A percentile compares a stretch with the other conserved stretches of the same genome.
Conservation (phyloP, 2,113 vertebrate species). For the Tragelaphus buxtoni region DNA sequence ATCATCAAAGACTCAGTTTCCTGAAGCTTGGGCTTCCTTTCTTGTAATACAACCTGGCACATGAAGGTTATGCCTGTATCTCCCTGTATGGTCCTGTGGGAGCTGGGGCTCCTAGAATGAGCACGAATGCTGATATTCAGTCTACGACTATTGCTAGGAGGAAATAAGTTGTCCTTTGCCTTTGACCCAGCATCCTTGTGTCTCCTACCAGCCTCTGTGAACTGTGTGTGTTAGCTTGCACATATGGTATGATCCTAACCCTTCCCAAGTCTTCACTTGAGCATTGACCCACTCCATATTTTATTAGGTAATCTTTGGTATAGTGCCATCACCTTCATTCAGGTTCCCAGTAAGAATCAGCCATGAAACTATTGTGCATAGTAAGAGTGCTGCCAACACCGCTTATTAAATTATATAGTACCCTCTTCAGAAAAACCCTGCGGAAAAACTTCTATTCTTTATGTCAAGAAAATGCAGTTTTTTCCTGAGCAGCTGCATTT, state of each 20-base stretch:
- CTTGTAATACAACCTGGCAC: not conserved
- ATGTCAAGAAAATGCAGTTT: not conserved
- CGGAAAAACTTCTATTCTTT: not conserved
- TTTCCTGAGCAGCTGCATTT: not conserved
- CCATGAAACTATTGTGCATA: not conserved
- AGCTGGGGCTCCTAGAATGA: not conserved
- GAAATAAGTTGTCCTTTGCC: not conserved
- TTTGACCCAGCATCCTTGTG: not conserved
- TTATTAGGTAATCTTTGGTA: not conserved
- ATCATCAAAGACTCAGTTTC: not conserved
- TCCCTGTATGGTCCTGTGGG: not conserved
- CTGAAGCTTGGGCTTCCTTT: not conserved
- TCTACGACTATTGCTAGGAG: not conserved
- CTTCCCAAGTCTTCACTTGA: not conserved
- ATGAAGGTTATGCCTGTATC: not conserved
- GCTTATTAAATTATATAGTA: not conserved
- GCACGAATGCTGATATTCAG: not conserved
- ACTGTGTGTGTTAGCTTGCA: not conserved
- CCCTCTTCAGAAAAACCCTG: not conserved
- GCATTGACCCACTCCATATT: not conserved
- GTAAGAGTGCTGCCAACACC: not conserved
- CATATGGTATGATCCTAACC: not conserved
- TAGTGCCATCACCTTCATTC: not conserved
- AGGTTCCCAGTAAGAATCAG: not conserved
- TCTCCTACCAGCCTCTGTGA: not conserved